phyloP scores from a whole-genome alignment of 1,140 invertebrate genomes.

The Drosophila busckii region DNA sequence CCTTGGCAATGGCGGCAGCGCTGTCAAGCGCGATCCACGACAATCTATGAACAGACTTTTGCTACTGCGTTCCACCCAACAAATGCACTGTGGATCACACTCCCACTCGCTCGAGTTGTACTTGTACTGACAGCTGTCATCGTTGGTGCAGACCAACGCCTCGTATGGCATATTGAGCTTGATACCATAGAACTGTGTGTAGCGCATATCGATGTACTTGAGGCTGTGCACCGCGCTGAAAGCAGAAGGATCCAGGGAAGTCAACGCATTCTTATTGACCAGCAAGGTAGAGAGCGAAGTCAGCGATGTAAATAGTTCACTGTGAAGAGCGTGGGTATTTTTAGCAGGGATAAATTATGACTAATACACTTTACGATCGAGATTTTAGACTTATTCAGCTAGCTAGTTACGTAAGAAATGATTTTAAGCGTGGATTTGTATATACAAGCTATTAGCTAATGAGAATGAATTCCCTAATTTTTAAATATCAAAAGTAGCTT shows the following conservation, averaged over 20 bases:
- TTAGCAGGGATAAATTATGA: too few relatives aligned
- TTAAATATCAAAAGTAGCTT: too few relatives aligned
- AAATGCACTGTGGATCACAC: slow-evolving; percentile 80
- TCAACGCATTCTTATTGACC: slow-evolving; percentile 53
- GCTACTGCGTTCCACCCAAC: slow-evolving; percentile 77
- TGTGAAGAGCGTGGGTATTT: slow-evolving; percentile 31
- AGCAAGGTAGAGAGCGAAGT: slow-evolving; percentile 35
- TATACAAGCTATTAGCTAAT: too few relatives aligned
- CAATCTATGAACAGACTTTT: slow-evolving; percentile 81
- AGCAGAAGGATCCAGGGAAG: slow-evolving; percentile 14
- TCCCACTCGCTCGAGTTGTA: slow-evolving; percentile 54
- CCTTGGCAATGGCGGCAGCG: slow-evolving; percentile 61
- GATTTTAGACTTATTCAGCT: too few relatives aligned
- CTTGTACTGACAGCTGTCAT: slow-evolving; percentile 64
- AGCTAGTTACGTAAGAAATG: too few relatives aligned
- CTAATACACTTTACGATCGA: too few relatives aligned
- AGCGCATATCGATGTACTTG: slow-evolving; percentile 42
- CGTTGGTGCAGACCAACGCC: slow-evolving; percentile 77
- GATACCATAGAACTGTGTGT: slow-evolving; percentile 57
- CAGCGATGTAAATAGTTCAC: slow-evolving; percentile 44
- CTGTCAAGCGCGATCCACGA: slow-evolving; percentile 63
- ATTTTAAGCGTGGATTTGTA: too few relatives aligned
- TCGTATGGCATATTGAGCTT: slow-evolving; percentile 64
- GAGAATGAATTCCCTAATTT: too few relatives aligned
- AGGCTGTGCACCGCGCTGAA: slow-evolving; percentile 39